Conservation (phyloP, 2,113 vertebrate species). For the Alethe diademata region DNA sequence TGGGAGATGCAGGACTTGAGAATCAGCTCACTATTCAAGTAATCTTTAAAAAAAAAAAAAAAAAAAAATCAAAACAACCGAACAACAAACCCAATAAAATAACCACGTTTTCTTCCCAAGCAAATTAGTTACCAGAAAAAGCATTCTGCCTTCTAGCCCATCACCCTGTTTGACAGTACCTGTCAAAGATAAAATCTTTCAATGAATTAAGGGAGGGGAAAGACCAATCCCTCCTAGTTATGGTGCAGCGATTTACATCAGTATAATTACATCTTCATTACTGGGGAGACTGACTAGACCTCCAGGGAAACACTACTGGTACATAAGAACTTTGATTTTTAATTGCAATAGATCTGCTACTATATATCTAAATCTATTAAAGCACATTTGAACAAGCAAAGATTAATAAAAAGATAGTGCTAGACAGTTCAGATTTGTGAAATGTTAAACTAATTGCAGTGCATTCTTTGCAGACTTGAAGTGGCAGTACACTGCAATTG, state of each 20-base stretch:
- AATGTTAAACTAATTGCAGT: not conserved
- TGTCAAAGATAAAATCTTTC: conserved; percentile 79
- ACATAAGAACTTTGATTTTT: conserved; percentile 55
- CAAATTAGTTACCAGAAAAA: conserved; percentile 71
- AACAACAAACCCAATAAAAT: not conserved
- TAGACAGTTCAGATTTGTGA: not conserved
- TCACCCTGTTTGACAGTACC: conserved; percentile 60
- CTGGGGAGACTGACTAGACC: conserved; percentile 69
- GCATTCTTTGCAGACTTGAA: conserved; percentile 3
- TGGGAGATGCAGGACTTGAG: not conserved
- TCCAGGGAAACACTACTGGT: conserved; percentile 44
- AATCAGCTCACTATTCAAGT: not conserved
- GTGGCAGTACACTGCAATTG: not conserved
- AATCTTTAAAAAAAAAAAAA: not conserved
- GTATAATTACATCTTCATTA: conserved; percentile 79
- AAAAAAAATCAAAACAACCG: not conserved
- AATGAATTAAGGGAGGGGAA: conserved; percentile 71
- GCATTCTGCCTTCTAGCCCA: conserved; percentile 48
- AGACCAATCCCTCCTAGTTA: conserved; percentile 72
- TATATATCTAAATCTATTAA: not conserved
- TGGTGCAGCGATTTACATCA: conserved; percentile 77
- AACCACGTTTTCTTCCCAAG: conserved; percentile 18
- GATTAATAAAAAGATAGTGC: not conserved
- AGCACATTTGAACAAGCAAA: not conserved
- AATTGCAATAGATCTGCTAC: conserved; percentile 16